phyloP scores from a whole-genome alignment of 2,113 vertebrate genomes.

The Sceloporus tristichus region DNA sequence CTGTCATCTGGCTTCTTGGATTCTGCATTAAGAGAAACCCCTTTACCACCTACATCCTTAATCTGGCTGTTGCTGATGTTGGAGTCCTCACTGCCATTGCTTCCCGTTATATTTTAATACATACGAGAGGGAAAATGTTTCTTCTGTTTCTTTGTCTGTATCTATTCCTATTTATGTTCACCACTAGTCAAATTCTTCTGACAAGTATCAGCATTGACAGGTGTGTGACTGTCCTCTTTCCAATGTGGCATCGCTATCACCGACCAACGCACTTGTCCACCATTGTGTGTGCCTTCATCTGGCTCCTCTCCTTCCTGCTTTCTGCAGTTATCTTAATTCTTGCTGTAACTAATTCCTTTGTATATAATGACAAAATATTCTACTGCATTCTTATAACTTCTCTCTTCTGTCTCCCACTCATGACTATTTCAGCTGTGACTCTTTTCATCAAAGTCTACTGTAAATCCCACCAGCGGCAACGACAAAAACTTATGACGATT shows the following conservation, averaged over 20 bases:
- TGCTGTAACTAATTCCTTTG: neutral
- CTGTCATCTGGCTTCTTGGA: slow-evolving; percentile 3
- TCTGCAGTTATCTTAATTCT: neutral
- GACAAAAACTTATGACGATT: neutral
- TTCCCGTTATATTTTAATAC: neutral
- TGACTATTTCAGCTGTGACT: too few species aligned
- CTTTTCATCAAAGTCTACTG: neutral
- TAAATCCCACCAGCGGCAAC: neutral
- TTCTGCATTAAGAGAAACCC: neutral
- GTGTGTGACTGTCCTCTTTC: slow-evolving; percentile 56
- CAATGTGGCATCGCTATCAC: slow-evolving; percentile 49
- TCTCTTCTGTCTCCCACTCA: neutral
- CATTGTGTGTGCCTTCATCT: slow-evolving; percentile 27
- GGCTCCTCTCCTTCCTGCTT: slow-evolving; percentile 59
- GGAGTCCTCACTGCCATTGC: neutral
- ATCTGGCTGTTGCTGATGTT: neutral
- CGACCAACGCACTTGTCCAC: neutral
- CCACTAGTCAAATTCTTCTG: slow-evolving; percentile 57
- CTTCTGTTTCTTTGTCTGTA: neutral
- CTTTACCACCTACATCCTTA: neutral
- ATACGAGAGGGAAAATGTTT: fast-evolving
- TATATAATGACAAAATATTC: neutral
- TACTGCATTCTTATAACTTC: neutral
- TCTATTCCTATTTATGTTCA: slow-evolving; percentile 47
- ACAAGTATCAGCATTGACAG: slow-evolving; percentile 57